These are phyloP conservation scores for Odiellus spinosus DNA, from an alignment of 2,888 invertebrate genomes.

Conservation along the genomic window DNA sequence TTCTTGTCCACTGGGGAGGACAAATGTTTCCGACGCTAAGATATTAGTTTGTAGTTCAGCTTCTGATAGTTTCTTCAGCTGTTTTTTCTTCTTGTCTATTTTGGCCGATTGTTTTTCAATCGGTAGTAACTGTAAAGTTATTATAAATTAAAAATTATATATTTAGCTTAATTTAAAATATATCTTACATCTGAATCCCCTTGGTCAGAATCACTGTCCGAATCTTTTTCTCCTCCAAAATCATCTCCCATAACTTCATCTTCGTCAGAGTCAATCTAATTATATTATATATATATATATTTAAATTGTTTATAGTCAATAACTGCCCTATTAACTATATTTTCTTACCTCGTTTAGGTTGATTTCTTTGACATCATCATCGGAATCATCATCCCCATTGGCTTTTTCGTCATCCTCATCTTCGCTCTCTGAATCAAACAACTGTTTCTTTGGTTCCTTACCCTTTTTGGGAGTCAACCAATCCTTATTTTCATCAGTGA, in stretches of 20 bases:
- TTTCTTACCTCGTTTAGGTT: no score
- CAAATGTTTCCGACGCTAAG: constrained; percentile 38
- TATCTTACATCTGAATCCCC: constrained; percentile 18
- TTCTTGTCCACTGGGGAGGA: constrained; percentile 60
- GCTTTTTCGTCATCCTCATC: constrained; percentile 1
- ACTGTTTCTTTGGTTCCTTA: constrained; percentile 7
- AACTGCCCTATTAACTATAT: neutral
- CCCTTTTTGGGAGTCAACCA: constrained; percentile 50
- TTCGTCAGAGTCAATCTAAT: constrained; percentile 3
- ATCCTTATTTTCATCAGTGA: constrained; percentile 51
- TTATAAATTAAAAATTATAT: neutral
- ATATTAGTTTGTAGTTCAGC: constrained; percentile 69
- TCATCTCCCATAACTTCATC: constrained; percentile 20
- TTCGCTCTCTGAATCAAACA: constrained; percentile 24
- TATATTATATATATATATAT: neutral
- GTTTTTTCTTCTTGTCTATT: constrained; percentile 52
- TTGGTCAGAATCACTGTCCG: constrained; percentile 6
- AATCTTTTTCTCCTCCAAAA: constrained; percentile 22
- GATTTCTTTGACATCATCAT: no score
- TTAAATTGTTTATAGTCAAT: neutral
- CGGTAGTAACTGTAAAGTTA: constrained; percentile 52
- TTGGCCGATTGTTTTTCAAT: constrained; percentile 69
- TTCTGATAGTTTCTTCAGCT: constrained; percentile 53
- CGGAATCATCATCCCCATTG: no score
- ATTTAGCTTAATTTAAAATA: neutral